Evolutionary conservation across 1,140 invertebrate genomes (phyloP), one percentile per base, ranked within the genome.

Genomic region (Drosophila simulans): DNA sequence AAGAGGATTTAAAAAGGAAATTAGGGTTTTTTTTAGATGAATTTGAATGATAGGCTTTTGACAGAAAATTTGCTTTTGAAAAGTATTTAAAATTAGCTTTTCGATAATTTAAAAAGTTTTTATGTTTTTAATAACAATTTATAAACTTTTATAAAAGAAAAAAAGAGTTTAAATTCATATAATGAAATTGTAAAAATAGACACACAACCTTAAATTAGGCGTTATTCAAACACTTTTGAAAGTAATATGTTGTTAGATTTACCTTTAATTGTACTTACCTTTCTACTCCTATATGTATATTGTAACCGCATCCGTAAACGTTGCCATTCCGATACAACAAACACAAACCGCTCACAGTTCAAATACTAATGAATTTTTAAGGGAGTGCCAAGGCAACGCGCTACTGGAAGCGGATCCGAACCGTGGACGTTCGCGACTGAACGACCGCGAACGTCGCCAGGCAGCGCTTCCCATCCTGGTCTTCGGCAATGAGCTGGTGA

Each of bases 381-480:
- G 95, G 58, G 95, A 96, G 90, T 95, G 95, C 71, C 95, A 96
- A 66, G 84, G 94, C 66, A 94, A 95, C 25, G 92, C 90, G 5
- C 71, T 93, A 37, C 76, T 93, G 34, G 94, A 94, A 46, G 92
- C 91, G 11, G 94, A 94, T 89, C 93, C 93, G 56, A 94, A 93
- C 90, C 93, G 91, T 70, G 92, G 92, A 10, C 93, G 93, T 7
- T 96, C 96, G 53, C 96, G 95, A 84, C 94, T 97, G 10, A 96
- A 96, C 37, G 97, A 98, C 86, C 94, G 96, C 71, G 98, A 98
- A 80, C 95, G 96, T 75, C 96, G 98, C 83, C 97, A 98, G 92
- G 97, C 97, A 10, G 96, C 97, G 0, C 91, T 98, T 40, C 97
- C 97, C 2, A 98, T 98, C 77, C 93, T 97, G 35, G 96, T 98